Conservation (phyloP, 2,888 invertebrate genomes). For the Caenorhabditis sinica region DNA sequence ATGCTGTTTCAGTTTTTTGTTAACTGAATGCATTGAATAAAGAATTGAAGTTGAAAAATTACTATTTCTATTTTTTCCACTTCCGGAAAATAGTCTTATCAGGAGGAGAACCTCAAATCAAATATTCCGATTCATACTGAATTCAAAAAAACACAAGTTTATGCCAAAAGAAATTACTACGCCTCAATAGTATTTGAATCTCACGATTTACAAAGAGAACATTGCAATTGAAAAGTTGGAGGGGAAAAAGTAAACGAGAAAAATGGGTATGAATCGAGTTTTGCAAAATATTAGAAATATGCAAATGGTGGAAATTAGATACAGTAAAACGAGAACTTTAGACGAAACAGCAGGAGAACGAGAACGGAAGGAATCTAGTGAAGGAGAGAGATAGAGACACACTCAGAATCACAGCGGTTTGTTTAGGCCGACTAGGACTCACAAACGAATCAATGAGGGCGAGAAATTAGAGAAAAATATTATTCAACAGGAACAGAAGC, state of each 20-base stretch:
- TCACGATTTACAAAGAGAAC: slow-evolving; percentile 19
- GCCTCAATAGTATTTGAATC: slow-evolving; percentile 22
- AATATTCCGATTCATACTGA: neutral
- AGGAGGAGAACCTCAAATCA: neutral
- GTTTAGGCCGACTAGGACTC: slow-evolving; percentile 12
- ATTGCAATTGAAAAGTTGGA: slow-evolving; percentile 8
- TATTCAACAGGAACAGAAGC: neutral
- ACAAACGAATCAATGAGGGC: neutral
- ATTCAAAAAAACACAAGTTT: slow-evolving; percentile 7
- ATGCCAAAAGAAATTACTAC: slow-evolving; percentile 22
- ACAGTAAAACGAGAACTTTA: slow-evolving; percentile 45
- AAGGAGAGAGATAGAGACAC: neutral
- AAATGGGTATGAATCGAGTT: slow-evolving; percentile 24
- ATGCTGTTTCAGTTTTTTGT: no score
- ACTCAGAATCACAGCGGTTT: slow-evolving; percentile 25
- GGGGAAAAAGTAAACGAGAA: neutral
- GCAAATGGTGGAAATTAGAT: slow-evolving; percentile 11
- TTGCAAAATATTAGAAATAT: slow-evolving; percentile 31
- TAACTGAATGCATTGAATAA: no score
- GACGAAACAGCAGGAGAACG: neutral
- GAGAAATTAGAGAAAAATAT: slow-evolving; percentile 16
- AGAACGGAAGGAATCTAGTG: slow-evolving; percentile 25
- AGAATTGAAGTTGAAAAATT: no score
- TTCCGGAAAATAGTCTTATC: neutral
- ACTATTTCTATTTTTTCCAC: no score